These are phyloP conservation scores for Aldrovandia affinis DNA, from an alignment of 2,797 vertebrate species.

Conservation along the genomic window DNA sequence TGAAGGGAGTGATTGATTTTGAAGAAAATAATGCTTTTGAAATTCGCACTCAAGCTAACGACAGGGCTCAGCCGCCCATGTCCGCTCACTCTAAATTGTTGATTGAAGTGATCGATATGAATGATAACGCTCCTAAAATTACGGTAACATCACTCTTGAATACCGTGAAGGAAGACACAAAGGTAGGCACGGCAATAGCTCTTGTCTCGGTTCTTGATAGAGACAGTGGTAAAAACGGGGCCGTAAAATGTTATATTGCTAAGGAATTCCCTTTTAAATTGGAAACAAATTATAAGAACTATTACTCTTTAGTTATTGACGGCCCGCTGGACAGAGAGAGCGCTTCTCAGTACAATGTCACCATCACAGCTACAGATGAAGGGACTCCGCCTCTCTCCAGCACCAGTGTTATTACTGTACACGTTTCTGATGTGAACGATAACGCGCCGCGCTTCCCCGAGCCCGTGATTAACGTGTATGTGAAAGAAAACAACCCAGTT, in stretches of 20 bases:
- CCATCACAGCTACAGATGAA: slow-evolving; percentile 1
- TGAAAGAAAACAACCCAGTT: neutral
- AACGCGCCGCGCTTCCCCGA: neutral
- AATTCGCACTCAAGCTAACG: slow-evolving; percentile 55
- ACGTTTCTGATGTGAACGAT: neutral
- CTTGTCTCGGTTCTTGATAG: neutral
- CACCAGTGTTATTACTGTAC: neutral
- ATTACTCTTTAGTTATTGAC: neutral
- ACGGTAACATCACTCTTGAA: slow-evolving; percentile 53
- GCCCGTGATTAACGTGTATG: neutral
- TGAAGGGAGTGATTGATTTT: slow-evolving; percentile 55
- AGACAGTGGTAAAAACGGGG: slow-evolving; percentile 28
- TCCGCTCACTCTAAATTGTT: slow-evolving; percentile 60
- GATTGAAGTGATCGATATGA: slow-evolving; percentile 59
- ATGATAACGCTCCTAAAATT: slow-evolving; percentile 67
- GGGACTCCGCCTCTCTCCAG: slow-evolving; percentile 2
- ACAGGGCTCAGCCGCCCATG: slow-evolving; percentile 56
- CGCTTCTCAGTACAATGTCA: slow-evolving; percentile 8
- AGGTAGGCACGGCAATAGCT: neutral
- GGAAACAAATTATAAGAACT: neutral
- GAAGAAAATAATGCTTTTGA: slow-evolving; percentile 56
- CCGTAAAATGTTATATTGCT: neutral
- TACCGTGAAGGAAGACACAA: slow-evolving; percentile 1
- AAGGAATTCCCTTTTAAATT: neutral
- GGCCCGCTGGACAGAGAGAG: slow-evolving; percentile 7